phyloP scores from a whole-genome alignment of 2,113 vertebrate species.

The Oryzias melastigma region DNA sequence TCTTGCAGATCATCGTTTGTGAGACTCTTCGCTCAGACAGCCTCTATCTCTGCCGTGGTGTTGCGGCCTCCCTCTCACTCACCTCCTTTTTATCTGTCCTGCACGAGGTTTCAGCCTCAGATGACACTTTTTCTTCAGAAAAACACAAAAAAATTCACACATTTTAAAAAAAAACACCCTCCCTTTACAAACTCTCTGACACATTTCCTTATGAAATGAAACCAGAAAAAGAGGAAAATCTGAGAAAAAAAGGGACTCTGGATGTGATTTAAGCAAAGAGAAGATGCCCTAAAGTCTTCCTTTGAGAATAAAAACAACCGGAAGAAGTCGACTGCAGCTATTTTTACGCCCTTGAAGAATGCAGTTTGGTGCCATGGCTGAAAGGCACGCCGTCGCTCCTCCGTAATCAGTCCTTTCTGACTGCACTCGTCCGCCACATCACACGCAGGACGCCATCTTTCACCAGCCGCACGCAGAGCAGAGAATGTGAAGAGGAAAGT shows the following conservation, averaged over 20 bases:
- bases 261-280: slow-evolving; percentile 72
- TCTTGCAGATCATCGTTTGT: slow-evolving; percentile 76
- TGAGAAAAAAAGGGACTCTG: slow-evolving; percentile 57
- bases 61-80: slow-evolving; percentile 69
- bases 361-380: slow-evolving; percentile 73
- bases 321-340: slow-evolving; percentile 72
- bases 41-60: slow-evolving; percentile 76
- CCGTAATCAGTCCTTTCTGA: slow-evolving; percentile 82
- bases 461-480: slow-evolving; percentile 63
- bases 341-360: slow-evolving; percentile 81
- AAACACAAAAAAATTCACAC: slow-evolving; percentile 38
- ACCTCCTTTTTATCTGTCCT: slow-evolving; percentile 68
- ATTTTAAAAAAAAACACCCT: slow-evolving; percentile 74
- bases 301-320: slow-evolving; percentile 72
- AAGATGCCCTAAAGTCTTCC: slow-evolving; percentile 77
- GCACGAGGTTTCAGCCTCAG: slow-evolving; percentile 78
- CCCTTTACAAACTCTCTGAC: slow-evolving; percentile 74
- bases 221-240: slow-evolving; percentile 61
- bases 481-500: slow-evolving; percentile 50
- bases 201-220: slow-evolving; percentile 78
- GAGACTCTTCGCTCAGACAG: slow-evolving; percentile 74
- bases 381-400: slow-evolving; percentile 70
- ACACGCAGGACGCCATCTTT: slow-evolving; percentile 70
- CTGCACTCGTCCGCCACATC: slow-evolving; percentile 76
- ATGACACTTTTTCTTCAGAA: slow-evolving; percentile 64